phyloP scores from a whole-genome alignment of 2,113 vertebrate species.

The Elephas maximus region DNA sequence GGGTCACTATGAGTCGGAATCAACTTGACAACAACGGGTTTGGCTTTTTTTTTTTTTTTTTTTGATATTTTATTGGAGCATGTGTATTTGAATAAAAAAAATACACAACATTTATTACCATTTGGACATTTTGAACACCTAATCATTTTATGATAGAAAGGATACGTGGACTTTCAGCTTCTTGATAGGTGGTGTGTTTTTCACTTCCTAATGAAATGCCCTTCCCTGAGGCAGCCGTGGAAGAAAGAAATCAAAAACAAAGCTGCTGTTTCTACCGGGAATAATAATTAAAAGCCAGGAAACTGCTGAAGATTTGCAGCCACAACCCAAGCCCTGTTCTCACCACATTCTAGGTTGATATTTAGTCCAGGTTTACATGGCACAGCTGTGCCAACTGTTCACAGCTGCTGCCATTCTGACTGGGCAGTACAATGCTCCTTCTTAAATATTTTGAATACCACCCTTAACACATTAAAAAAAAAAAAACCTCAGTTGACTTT shows the following conservation, averaged over 20 bases:
- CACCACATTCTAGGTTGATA: background rate
- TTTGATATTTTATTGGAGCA: background rate
- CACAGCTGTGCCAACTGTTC: background rate
- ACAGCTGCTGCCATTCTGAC: background rate
- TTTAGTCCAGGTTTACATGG: background rate
- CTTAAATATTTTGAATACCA: background rate
- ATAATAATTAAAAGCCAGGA: background rate
- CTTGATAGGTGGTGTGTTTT: background rate
- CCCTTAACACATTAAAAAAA: background rate
- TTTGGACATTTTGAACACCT: background rate
- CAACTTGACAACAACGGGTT: no score
- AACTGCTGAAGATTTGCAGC: background rate
- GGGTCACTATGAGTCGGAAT: no score
- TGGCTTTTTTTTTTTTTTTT: no score
- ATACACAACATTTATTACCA: background rate
- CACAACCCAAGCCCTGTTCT: background rate
- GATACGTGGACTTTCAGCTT: background rate
- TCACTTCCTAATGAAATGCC: background rate
- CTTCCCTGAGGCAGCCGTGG: background rate
- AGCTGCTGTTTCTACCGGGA: background rate
- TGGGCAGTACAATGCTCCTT: background rate
- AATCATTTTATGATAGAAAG: conserved; percentile 7
- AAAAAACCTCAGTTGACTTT: background rate
- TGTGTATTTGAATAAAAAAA: background rate
- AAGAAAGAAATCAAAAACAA: conserved; percentile 27